Base-by-base conservation (phyloP, 2,888 invertebrate species). In the Lasioglossum figueresi region DNA sequence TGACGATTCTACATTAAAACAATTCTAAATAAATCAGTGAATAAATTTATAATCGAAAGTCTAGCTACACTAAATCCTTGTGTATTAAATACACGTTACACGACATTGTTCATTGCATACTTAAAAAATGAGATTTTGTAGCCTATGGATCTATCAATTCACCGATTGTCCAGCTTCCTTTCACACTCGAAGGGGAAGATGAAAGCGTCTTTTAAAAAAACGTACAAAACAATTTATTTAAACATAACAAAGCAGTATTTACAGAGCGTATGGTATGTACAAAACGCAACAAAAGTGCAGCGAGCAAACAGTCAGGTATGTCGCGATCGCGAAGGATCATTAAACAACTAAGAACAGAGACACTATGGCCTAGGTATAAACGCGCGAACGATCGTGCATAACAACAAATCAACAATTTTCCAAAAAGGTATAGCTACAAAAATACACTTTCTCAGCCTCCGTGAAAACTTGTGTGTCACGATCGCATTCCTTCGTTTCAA, bases 181-280 rank as follows among this genome's bases (percentile, higher is more conserved):
- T 48, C 6, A 5, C 48, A 5, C 3, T 52, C 52, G 3, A 23
- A 10, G 23, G 52, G 23, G 3, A n/a, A 52, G 8, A 6, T 34
- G 40, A 68, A 68, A 8, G 10, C 68, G 0, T 10, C 0, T 1
- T 4, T 75, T 72, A 76, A 37, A 88, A 88, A 83, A 85, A 83
- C 75, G 75, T 83, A 83, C 43, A 88, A 85, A 88, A 87, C 73
- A 43, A 27, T 90, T 90, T 89, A 89, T 90, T 90, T 82, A 78
- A 87, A 82, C 76, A 70, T 88, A 88, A 87, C 77, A 52, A 70
- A 77, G 80, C 72, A 75, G 34, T 91, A 91, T 91, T 87, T 91
- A 91, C 91, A 91, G 68, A 81, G 77, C 72, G 68, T 81, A 82
- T 82, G 70, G 71, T 91, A 91, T 88, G 88, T 85, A 85, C 88